Evolutionary conservation across 2,797 vertebrate species (phyloP).

Genomic region (Catostomus latipinnis): DNA sequence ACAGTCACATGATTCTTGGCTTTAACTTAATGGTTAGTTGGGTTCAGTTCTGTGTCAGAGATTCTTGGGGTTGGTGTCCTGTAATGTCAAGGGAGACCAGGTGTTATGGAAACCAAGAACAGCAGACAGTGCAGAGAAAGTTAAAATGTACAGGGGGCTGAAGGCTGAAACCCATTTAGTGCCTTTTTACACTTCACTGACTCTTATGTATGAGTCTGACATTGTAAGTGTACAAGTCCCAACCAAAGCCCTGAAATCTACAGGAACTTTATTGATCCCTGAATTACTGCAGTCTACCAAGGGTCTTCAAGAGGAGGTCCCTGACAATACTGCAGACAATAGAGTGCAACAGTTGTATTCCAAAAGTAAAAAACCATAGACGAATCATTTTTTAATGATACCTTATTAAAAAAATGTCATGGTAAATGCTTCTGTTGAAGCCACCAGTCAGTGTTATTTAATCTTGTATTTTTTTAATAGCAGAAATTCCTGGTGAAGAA

Average conservation of each 20-base stretch:
- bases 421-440: too few species aligned
- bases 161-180: slow-evolving; percentile 27
- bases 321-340: too few species aligned
- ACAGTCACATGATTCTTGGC: slow-evolving; percentile 54
- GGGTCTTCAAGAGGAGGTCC: too few species aligned
- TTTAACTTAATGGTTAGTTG: slow-evolving; percentile 11
- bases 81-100: slow-evolving; percentile 40
- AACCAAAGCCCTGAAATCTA: neutral
- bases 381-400: too few species aligned
- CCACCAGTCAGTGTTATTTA: too few species aligned
- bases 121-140: slow-evolving; percentile 11
- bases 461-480: too few species aligned
- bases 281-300: neutral
- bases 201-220: slow-evolving; percentile 5
- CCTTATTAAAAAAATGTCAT: too few species aligned
- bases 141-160: slow-evolving; percentile 32
- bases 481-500: too few species aligned
- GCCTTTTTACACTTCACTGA: slow-evolving; percentile 41
- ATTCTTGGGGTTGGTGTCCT: slow-evolving; percentile 27
- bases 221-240: neutral
- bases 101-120: slow-evolving; percentile 46
- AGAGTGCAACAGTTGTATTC: too few species aligned
- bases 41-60: slow-evolving; percentile 37
- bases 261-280: slow-evolving; percentile 19
- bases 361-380: too few species aligned